Base-by-base conservation (phyloP, 2,888 invertebrate species). In the Drosophila anceps region DNA sequence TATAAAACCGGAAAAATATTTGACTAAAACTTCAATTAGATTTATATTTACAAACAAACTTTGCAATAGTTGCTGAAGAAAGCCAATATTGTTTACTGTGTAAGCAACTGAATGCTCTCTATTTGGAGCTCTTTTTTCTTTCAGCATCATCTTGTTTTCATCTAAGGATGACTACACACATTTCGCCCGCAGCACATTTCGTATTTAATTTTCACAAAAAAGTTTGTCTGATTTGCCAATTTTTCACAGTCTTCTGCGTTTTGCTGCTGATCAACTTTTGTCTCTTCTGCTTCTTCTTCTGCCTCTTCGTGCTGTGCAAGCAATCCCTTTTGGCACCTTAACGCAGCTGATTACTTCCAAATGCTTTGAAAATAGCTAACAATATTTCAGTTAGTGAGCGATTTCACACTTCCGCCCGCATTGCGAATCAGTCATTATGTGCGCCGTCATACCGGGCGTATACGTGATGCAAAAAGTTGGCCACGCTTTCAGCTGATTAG, bases 401-500 rank as follows among this genome's bases (percentile, higher is more conserved):
- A 24, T 20, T 20, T 27, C n/a, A n/a, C 37, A 37, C 37, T 24
- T 7, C 2, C 24, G 9, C 15, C 37, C 55, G 50, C 64, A 59
- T 37, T 62, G 61, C 60, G 41, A 75, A 64, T 79, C 61, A 57
- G 69, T 4, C 24, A 24, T 70, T 69, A 46, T 59, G 65, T 59
- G 69, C 46, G 15, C 46, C 58, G 69, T 69, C 69, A 74, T 27
- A 39, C 53, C 1, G 20, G 50, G 69, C 75, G 73, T 73, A 79
- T 79, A 76, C 79, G 76, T 68, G 79, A 65, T 79, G 44, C 27
- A 12, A 46, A 62, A 70, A 50, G 53, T 82, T 84, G 50, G 81
- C 79, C 62, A 84, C 87, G 84, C 84, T 84, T 86, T 84, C 84
- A 78, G 69, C 80, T 86, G 84, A 84, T 86, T 82, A 80, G 84